phyloP scores from a whole-genome alignment of 1,140 invertebrate species.

The Homarus americanus region DNA sequence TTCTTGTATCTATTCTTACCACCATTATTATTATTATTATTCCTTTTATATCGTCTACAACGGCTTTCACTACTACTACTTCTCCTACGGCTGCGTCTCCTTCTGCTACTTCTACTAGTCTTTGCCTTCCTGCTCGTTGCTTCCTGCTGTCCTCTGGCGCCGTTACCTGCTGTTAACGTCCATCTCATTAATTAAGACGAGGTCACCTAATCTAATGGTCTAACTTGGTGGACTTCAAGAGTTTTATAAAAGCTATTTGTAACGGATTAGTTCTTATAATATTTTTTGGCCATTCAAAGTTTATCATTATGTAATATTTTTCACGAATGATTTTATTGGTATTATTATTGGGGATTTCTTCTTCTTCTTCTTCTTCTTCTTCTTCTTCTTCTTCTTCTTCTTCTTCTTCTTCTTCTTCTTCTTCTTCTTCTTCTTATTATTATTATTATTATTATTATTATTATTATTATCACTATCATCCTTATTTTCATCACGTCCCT shows the following conservation, averaged over 20 bases:
- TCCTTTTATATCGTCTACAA: neutral
- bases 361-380: neutral
- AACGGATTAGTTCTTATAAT: too few species aligned
- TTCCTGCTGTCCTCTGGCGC: neutral
- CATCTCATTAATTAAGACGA: too few species aligned
- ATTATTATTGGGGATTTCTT: neutral
- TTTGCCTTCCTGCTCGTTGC: neutral
- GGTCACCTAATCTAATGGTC: too few species aligned
- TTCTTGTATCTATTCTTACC: neutral
- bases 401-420: neutral
- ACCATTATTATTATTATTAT: neutral
- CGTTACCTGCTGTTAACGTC: neutral
- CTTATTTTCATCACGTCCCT: too few species aligned
- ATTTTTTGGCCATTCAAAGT: too few species aligned
- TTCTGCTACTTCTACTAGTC: too few species aligned
- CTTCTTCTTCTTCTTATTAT: neutral
- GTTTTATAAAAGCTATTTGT: too few species aligned
- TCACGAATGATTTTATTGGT: neutral
- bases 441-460: too few species aligned
- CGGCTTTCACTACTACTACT: neutral
- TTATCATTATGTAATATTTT: too few species aligned
- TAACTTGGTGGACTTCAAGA: neutral
- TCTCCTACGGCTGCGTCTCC: neutral
- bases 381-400: neutral
- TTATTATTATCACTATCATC: too few species aligned